These are phyloP conservation scores for Aratinga solstitialis DNA, from an alignment of 2,797 vertebrate genomes.

Conservation along the genomic window DNA sequence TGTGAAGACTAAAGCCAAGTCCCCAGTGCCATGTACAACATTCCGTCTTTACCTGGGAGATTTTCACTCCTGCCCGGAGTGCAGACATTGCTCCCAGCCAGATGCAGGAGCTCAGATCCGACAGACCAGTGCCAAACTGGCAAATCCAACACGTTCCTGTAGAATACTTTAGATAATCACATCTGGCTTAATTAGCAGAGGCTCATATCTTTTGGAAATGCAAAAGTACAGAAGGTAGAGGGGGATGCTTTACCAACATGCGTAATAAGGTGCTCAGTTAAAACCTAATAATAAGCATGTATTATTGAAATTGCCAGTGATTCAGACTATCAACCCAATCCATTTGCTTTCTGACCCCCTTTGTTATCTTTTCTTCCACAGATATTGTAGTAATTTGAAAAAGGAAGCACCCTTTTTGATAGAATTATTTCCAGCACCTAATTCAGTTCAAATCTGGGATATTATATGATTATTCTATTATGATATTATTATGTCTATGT, in stretches of 20 bases:
- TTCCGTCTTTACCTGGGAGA: background rate
- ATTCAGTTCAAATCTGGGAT: background rate
- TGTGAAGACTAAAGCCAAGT: background rate
- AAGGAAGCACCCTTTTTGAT: background rate
- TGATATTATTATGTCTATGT: background rate
- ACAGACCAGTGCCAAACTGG: background rate
- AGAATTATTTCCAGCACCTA: background rate
- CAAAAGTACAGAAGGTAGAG: background rate
- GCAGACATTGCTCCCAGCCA: background rate
- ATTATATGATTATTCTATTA: background rate
- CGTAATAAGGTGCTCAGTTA: background rate
- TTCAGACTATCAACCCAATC: background rate
- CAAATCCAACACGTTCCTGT: background rate
- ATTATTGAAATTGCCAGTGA: background rate
- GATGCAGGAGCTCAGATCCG: background rate
- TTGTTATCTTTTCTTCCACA: background rate
- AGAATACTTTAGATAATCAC: background rate
- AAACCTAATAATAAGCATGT: background rate
- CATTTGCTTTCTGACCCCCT: background rate
- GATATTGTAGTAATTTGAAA: background rate
- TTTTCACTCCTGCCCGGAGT: background rate
- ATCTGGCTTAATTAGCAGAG: background rate
- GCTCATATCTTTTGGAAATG: background rate
- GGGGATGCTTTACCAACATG: background rate
- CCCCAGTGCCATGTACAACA: fast-evolving